Base-by-base conservation (phyloP, 2,113 vertebrate species). In the Chamaetylas fuelleborni region DNA sequence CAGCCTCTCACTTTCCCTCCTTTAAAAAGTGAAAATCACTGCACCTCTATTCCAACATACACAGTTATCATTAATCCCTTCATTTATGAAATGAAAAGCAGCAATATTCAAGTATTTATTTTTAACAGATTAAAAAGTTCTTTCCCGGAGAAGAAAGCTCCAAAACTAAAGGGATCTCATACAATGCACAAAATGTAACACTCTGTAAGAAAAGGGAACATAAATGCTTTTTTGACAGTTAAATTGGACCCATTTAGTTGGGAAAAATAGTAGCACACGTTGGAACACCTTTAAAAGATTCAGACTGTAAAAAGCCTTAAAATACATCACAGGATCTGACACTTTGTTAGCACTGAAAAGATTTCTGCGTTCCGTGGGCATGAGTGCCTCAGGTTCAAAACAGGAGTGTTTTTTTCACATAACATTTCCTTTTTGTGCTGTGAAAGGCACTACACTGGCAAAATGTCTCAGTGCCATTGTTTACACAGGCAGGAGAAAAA, bases 221-320 rank as follows among this genome's bases (percentile, higher is more conserved):
- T 96, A 97, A 97, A 97, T 93, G 81, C 62, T 58, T 92, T 96
- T 95, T 84, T 97, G 97, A 98, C 87, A 98, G 93, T 93, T 97
- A 97, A 98, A 97, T 98, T 97, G 95, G 90, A 67, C 76, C 80
- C 60, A 96, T 96, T 97, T 96, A 97, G 86, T 76, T 86, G 74
- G 54, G 93, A 97, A 97, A 95, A 97, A 97, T 76, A 92, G 67
- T 76, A 79, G 90, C 48, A 92, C 72, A 92, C 96, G 96, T 51
- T 94, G 95, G 69, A 97, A 97, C 72, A 95, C 92, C 95, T 96
- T 96, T 87, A 97, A 97, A 95, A 88, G 87, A 96, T 92, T 94
- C 95, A 95, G 60, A 82, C 74, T 97, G 84, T 45, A 92, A 69
- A 93, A 92, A 94, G 76, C 81, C 85, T 87, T 74, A 86, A 50